A percentile compares a stretch with the other conserved stretches of the same genome.
Conservation (phyloP, 2,888 invertebrate species). For the Caprella mutica region DNA sequence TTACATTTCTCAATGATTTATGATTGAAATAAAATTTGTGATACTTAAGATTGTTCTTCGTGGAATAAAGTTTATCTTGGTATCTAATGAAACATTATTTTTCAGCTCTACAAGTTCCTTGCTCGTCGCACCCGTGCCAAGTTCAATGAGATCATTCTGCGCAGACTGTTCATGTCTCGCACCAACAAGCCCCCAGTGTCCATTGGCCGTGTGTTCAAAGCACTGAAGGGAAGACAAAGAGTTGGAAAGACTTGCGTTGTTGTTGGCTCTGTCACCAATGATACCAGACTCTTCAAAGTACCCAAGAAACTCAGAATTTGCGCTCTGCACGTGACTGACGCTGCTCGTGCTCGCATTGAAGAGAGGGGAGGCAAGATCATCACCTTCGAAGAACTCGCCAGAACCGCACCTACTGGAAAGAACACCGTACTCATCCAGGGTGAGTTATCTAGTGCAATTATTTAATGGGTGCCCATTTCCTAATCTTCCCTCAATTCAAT, state of each 20-base stretch:
- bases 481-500: too few relatives aligned
- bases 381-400: slow-evolving; percentile 94
- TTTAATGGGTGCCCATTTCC: too few relatives aligned
- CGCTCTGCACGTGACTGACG: slow-evolving; percentile 84
- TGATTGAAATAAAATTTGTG: background rate
- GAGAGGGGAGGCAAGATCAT: slow-evolving; percentile 92
- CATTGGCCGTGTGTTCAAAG: slow-evolving; percentile 68
- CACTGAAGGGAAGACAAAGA: slow-evolving; percentile 77
- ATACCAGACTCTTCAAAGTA: slow-evolving; percentile 74
- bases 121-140: slow-evolving; percentile 90
- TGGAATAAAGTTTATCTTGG: background rate
- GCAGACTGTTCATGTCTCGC: slow-evolving; percentile 93
- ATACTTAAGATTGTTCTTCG: background rate
- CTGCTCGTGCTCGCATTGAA: slow-evolving; percentile 88
- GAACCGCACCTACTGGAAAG: slow-evolving; percentile 82
- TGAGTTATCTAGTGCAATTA: too few relatives aligned
- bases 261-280: slow-evolving; percentile 92
- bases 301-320: slow-evolving; percentile 80
- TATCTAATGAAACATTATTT: slow-evolving; percentile 8
- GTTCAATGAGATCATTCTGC: slow-evolving; percentile 89
- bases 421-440: slow-evolving; percentile 89
- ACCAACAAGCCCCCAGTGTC: slow-evolving; percentile 91
- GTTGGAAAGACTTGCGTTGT: slow-evolving; percentile 80
- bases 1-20: too few relatives aligned
- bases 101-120: slow-evolving; percentile 87